These are phyloP conservation scores for Fragum sueziense DNA, from an alignment of 2,888 invertebrate species.

Conservation along the genomic window DNA sequence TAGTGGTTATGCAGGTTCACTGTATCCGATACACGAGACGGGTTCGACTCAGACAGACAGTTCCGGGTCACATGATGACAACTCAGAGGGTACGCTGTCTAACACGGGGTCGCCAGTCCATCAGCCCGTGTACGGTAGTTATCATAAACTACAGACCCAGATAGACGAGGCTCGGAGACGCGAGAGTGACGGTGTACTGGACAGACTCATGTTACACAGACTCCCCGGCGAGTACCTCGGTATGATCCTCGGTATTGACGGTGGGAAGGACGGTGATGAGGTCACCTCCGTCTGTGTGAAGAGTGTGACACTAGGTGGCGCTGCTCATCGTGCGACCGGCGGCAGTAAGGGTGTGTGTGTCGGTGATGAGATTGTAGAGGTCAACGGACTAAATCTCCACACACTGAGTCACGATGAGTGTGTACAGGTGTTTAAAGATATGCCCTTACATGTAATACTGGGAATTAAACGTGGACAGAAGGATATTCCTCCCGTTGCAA, in stretches of 20 bases:
- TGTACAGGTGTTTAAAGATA: constrained; percentile 94
- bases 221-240: constrained; percentile 95
- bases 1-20: constrained; percentile 41
- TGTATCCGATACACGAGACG: constrained; percentile 56
- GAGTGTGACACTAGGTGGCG: constrained; percentile 76
- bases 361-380: constrained; percentile 94
- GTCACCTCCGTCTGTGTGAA: constrained; percentile 91
- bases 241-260: constrained; percentile 95
- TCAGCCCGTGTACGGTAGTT: constrained; percentile 64
- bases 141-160: constrained; percentile 58
- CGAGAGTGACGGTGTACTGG: constrained; percentile 26
- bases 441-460: constrained; percentile 82
- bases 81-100: constrained; percentile 58
- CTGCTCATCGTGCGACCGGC: constrained; percentile 76
- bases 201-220: constrained; percentile 88
- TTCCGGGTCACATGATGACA: constrained; percentile 50
- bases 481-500: constrained; percentile 48
- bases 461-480: constrained; percentile 65
- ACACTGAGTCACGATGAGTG: constrained; percentile 93
- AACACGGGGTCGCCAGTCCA: constrained; percentile 54
- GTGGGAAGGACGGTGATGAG: constrained; percentile 90
- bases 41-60: constrained; percentile 61
- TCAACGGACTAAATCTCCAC: constrained; percentile 90
- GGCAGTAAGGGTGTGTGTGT: constrained; percentile 85
- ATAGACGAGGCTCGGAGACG: constrained; percentile 29